Percentiles rank a stretch among this genome's conserved stretches.
phyloP scores from a whole-genome alignment of 1,140 invertebrate genomes.

The Venustaconcha ellipsiformis region DNA sequence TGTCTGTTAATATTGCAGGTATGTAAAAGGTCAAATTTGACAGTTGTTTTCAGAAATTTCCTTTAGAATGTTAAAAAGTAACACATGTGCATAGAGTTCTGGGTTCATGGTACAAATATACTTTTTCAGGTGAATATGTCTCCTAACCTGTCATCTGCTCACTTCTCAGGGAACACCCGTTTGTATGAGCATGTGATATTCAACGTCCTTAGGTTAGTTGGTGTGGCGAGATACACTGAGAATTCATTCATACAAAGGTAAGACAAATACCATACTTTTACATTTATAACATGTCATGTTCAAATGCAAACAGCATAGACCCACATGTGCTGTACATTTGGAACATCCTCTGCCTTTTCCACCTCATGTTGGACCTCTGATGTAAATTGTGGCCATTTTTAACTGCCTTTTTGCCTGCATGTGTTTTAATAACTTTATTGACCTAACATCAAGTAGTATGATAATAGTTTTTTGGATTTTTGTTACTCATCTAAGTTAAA shows the following conservation, averaged over 20 bases:
- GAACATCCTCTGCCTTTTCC: not conserved
- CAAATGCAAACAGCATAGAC: not conserved
- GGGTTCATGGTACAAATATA: no score
- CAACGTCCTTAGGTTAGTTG: slow-evolving; percentile 86
- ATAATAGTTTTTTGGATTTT: no score
- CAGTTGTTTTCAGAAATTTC: no score
- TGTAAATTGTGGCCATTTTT: no score
- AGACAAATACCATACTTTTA: not conserved
- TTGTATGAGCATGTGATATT: slow-evolving; percentile 95
- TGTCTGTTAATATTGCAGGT: no score
- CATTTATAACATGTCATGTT: not conserved
- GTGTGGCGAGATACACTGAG: slow-evolving; percentile 71
- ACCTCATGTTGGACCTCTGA: not conserved
- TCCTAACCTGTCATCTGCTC: slow-evolving; percentile 93
- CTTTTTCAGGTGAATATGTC: slow-evolving; percentile 90
- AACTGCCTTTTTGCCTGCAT: no score
- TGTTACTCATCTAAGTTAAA: no score
- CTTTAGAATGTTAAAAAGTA: no score
- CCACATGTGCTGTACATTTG: not conserved
- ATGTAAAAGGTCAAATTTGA: no score
- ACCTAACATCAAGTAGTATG: no score
- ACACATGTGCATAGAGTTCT: no score
- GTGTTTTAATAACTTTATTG: no score
- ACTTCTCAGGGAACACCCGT: slow-evolving; percentile 88
- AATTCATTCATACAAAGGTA: slow-evolving; percentile 67